Base-by-base conservation (phyloP, 2,888 invertebrate species). In the Anodontia alba region DNA sequence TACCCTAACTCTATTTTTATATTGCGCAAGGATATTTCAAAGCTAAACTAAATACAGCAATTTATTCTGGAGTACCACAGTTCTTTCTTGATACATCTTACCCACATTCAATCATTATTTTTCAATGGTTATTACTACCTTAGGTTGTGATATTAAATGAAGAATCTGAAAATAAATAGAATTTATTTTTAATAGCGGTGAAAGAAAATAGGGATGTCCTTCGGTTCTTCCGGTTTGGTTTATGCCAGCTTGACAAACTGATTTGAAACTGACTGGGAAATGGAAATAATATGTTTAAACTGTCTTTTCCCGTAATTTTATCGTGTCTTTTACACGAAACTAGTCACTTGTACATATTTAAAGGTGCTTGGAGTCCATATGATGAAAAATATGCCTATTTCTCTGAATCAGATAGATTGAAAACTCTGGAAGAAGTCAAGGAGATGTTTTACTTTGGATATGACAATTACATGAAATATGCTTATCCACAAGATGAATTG, bases 401-500 rank as follows among this genome's bases (percentile, higher is more conserved):
- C 80, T 90, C 93, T 12, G 93, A 94, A 88, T 82, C 74, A n/a
- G 92, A 93, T 54, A 73, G 94, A 49, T 76, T 92, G 29, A 88
- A 92, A 80, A 93, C 92, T 81, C 78, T 91, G 42, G 88, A 92
- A 43, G 95, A 95, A 84, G 95, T 95, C 29, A 94, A 93, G 82
- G 93, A 95, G 80, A 96, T 96, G 96, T 96, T 96, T 92, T 94
- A 95, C 86, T 96, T 95, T 92, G 96, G 95, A 2, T 96, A 96
- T 91, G 95, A 96, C 89, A 96, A 95, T 90, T 96, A 96, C 93
- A 96, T 96, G 95, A 95, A 95, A 87, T 94, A 96, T 93, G 96
- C 96, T 0, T 96, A 95, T 92, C 96, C 96, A 0, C 92, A 95
- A 86, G 96, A 96, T 92, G 96, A 96, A 90, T 92, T 96, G 23